These are phyloP conservation scores for Agonum fuliginosum DNA, from an alignment of 2,888 invertebrate genomes.

Conservation along the genomic window DNA sequence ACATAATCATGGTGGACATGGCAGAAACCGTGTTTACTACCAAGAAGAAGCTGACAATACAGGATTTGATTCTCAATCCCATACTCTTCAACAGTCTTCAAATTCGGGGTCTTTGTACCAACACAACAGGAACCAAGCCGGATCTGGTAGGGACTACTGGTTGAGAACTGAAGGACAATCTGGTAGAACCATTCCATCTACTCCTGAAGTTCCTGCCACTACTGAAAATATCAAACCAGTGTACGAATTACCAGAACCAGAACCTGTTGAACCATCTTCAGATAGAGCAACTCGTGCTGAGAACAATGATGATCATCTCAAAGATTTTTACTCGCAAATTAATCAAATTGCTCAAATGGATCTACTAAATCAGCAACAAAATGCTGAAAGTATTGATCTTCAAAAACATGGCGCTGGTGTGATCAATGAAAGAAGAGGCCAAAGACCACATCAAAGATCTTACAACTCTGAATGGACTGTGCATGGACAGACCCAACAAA, in stretches of 20 bases:
- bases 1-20: constrained; percentile 2
- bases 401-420: neutral
- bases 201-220: constrained; percentile 16
- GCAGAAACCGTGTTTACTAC: constrained; percentile 8
- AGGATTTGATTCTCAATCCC: constrained; percentile 3
- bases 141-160: constrained; percentile 48
- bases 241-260: constrained; percentile 31
- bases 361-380: neutral
- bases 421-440: neutral
- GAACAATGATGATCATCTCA: constrained; percentile 17
- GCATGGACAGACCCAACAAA: constrained; percentile 56
- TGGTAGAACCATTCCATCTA: neutral
- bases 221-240: constrained; percentile 42
- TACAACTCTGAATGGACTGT: neutral
- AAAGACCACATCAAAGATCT: neutral
- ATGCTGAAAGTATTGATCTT: neutral
- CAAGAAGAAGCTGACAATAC: too few species aligned
- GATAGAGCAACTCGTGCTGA: neutral
- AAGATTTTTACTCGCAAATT: constrained; percentile 18
- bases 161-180: constrained; percentile 52
- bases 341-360: constrained; percentile 40
- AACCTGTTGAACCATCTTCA: neutral
- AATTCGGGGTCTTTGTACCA: constrained; percentile 10
- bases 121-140: neutral
- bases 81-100: constrained; percentile 3